A percentile compares a stretch with the other conserved stretches of the same genome.
phyloP scores from a whole-genome alignment of 2,113 vertebrate species.

The Pseudolaguvia tuberculata region DNA sequence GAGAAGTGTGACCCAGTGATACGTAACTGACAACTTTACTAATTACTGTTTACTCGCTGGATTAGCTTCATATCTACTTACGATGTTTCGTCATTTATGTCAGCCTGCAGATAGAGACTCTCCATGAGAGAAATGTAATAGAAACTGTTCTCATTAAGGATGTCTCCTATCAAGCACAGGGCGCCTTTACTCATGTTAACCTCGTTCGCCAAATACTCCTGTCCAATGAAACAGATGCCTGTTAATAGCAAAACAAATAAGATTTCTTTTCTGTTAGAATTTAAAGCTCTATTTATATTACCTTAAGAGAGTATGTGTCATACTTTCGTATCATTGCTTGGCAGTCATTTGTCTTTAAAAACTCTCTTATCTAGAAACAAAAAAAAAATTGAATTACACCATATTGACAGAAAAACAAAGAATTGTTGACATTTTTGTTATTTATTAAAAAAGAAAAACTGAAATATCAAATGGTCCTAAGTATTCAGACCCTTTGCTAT shows the following conservation, averaged over 20 bases:
- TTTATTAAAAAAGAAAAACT: background rate
- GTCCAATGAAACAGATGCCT: conserved; percentile 12
- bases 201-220: conserved; percentile 72
- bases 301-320: conserved; percentile 72
- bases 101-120: conserved; percentile 65
- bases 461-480: too few species aligned
- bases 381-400: background rate
- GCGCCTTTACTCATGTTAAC: conserved; percentile 67
- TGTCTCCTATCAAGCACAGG: conserved; percentile 70
- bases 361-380: conserved; percentile 60
- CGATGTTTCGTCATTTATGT: conserved; percentile 64
- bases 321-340: conserved; percentile 61
- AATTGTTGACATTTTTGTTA: too few species aligned
- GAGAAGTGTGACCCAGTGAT: too few species aligned
- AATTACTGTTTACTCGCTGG: background rate
- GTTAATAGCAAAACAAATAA: background rate
- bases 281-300: conserved; percentile 37
- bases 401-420: too few species aligned
- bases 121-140: conserved; percentile 67
- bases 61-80: conserved; percentile 49
- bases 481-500: too few species aligned
- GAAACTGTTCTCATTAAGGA: conserved; percentile 72
- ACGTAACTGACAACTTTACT: too few species aligned
- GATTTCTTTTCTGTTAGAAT: background rate
- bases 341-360: conserved; percentile 63